Percentiles rank a stretch among this genome's conserved stretches.
Evolutionary conservation across 2,113 vertebrate genomes (phyloP).

Genomic region (Tapirus terrestris): DNA sequence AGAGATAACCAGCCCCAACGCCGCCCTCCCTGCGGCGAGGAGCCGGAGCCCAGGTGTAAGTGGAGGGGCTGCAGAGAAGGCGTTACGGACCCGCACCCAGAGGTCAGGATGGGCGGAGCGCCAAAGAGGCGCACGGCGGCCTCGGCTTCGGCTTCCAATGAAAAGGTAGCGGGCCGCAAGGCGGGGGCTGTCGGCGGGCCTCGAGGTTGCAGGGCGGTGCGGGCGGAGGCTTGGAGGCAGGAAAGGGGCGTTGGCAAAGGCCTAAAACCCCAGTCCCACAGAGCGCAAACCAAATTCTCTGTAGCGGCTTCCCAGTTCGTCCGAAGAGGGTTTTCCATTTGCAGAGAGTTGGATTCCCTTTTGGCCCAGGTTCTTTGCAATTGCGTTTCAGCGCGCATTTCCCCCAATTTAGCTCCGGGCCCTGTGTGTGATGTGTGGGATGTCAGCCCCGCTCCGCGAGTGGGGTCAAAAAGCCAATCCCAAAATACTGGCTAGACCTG

Average conservation of each 20-base stretch:
- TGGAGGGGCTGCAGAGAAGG: background rate
- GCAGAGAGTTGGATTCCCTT: background rate
- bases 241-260: background rate
- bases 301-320: constrained; percentile 39
- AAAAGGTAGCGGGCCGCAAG: background rate
- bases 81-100: background rate
- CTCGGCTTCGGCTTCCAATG: background rate
- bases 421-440: background rate
- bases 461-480: background rate
- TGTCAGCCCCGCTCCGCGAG: background rate
- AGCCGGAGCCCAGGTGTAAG: background rate
- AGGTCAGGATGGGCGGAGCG: background rate
- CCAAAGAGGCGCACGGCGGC: background rate
- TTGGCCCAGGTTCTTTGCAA: background rate
- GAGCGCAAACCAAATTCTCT: background rate
- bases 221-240: background rate
- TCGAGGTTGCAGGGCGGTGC: background rate
- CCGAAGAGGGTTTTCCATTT: constrained; percentile 67
- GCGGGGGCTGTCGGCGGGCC: background rate
- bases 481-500: background rate
- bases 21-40: background rate
- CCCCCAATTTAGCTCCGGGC: background rate
- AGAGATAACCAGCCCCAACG: background rate
- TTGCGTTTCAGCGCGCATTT: background rate
- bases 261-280: background rate